phyloP scores from a whole-genome alignment of 2,797 vertebrate species.

The Neosalanx taihuensis region DNA sequence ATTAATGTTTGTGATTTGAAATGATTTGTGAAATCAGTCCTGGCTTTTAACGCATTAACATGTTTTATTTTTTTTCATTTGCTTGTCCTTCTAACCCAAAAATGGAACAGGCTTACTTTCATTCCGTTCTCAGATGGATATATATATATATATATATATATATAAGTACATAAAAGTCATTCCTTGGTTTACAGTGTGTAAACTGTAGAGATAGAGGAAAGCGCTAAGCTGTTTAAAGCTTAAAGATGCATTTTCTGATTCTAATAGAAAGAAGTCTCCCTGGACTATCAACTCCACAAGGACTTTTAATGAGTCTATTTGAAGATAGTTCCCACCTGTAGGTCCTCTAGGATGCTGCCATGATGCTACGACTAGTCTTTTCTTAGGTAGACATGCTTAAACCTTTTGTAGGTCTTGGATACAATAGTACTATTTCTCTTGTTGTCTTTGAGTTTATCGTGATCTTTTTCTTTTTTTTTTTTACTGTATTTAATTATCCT shows the following conservation, averaged over 20 bases:
- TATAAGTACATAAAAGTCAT: conserved; percentile 36
- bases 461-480: conserved; percentile 20
- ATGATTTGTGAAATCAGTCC: conserved; percentile 27
- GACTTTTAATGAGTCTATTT: conserved; percentile 18
- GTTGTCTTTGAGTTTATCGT: conserved; percentile 27
- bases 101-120: conserved; percentile 33
- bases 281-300: conserved; percentile 6
- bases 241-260: conserved; percentile 12
- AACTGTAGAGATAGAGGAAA: conserved; percentile 31
- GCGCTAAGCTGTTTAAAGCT: neutral
- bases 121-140: conserved; percentile 52
- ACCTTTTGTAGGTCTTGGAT: conserved; percentile 34
- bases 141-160: no score
- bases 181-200: conserved; percentile 45
- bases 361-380: conserved; percentile 20
- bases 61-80: conserved; percentile 25
- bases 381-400: conserved; percentile 51
- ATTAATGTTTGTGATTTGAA: conserved; percentile 36
- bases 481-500: conserved; percentile 21
- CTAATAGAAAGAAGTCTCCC: conserved; percentile 24
- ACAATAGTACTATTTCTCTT: conserved; percentile 35
- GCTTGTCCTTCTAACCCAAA: conserved; percentile 23
- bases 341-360: conserved; percentile 13
- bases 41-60: conserved; percentile 17
- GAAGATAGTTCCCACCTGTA: conserved; percentile 27